Conservation (phyloP, 2,797 vertebrate genomes). For the Neolamprologus multifasciatus region DNA sequence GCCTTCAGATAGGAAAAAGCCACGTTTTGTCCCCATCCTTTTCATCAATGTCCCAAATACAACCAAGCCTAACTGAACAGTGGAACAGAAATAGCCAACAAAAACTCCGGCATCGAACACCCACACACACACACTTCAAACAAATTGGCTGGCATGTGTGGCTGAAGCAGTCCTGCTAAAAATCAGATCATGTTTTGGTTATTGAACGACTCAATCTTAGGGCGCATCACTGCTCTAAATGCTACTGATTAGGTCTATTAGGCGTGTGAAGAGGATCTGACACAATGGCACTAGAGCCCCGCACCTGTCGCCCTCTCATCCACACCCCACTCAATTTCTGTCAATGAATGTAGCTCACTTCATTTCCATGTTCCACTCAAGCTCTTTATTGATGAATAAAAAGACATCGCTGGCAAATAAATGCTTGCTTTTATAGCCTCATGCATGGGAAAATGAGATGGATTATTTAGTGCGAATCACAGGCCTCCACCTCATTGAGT, state of each 20-base stretch:
- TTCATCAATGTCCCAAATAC: slow-evolving; percentile 63
- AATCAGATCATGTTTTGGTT: not conserved
- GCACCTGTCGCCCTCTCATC: slow-evolving; percentile 45
- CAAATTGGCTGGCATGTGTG: not conserved
- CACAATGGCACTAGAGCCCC: slow-evolving; percentile 33
- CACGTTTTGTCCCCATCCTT: slow-evolving; percentile 51
- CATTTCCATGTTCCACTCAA: slow-evolving; percentile 50
- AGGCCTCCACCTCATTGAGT: slow-evolving; percentile 46
- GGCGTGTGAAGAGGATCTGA: slow-evolving; percentile 13
- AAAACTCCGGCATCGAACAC: slow-evolving; percentile 17
- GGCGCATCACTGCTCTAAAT: not conserved
- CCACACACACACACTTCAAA: not conserved
- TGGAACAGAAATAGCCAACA: slow-evolving; percentile 20
- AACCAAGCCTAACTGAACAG: slow-evolving; percentile 22
- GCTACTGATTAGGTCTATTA: slow-evolving; percentile 30
- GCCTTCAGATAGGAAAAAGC: slow-evolving; percentile 53
- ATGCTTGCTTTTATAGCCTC: slow-evolving; percentile 52
- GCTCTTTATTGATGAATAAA: slow-evolving; percentile 58
- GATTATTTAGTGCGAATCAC: slow-evolving; percentile 48
- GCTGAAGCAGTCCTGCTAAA: not conserved
- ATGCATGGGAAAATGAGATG: slow-evolving; percentile 49
- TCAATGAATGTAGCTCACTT: slow-evolving; percentile 44
- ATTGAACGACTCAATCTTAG: not conserved
- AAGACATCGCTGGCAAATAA: slow-evolving; percentile 40
- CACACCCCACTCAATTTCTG: slow-evolving; percentile 19